phyloP scores from a whole-genome alignment of 2,888 invertebrate genomes.

The Zelleria hepariella region DNA sequence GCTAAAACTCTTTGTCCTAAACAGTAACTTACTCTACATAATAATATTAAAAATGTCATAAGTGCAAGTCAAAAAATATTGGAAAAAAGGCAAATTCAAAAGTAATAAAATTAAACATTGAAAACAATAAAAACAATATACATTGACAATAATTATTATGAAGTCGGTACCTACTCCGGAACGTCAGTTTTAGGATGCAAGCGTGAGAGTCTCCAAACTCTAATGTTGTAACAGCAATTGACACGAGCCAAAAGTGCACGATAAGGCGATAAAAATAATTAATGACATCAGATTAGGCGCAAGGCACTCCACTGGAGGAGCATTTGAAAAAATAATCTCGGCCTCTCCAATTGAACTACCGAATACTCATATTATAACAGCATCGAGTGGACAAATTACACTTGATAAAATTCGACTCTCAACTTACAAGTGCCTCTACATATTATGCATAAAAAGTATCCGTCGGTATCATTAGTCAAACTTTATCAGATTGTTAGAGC shows the following conservation, averaged over 20 bases:
- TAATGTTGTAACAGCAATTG: conserved; percentile 40
- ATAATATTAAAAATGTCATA: too few relatives aligned
- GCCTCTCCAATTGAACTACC: conserved; percentile 58
- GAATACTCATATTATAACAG: too few relatives aligned
- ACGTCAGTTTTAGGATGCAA: conserved; percentile 15
- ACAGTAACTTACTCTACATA: too few relatives aligned
- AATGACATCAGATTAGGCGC: conserved; percentile 65
- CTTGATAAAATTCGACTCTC: conserved; percentile 8
- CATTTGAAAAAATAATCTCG: conserved; percentile 69
- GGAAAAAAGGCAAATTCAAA: background rate
- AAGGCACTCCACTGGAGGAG: conserved; percentile 67
- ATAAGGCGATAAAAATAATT: conserved; percentile 71
- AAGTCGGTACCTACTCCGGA: too few relatives aligned
- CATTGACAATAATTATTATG: background rate
- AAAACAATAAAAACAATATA: too few relatives aligned
- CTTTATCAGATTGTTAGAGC: background rate
- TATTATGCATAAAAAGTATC: background rate
- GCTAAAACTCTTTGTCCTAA: too few relatives aligned
- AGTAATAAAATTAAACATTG: too few relatives aligned
- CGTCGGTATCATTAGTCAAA: background rate
- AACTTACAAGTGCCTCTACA: conserved; percentile 1
- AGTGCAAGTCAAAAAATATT: too few relatives aligned
- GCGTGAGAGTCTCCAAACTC: conserved; percentile 5
- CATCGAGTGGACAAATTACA: conserved; percentile 62
- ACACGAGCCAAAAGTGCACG: conserved; percentile 54